phyloP scores from a whole-genome alignment of 2,113 vertebrate species.

The Brachypodius melanocephalos region DNA sequence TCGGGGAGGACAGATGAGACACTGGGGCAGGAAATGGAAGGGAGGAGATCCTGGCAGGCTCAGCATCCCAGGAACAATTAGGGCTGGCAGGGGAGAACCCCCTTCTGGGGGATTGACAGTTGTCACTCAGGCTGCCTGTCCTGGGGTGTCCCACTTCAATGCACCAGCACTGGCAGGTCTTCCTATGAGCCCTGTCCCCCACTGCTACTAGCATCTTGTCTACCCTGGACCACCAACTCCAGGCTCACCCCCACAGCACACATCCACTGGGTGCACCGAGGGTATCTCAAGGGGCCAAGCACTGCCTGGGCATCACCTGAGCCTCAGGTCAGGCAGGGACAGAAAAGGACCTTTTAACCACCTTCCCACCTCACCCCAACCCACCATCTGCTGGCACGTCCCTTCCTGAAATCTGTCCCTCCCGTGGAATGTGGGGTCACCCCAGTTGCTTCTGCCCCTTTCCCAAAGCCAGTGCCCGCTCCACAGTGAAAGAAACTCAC shows the following conservation, averaged over 20 bases:
- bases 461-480: not conserved
- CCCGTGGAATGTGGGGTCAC: rapidly evolving
- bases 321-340: not conserved
- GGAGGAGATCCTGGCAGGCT: not conserved
- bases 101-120: not conserved
- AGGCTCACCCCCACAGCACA: rapidly evolving
- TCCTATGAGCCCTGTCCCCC: rapidly evolving
- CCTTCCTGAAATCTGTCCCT: rapidly evolving
- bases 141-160: not conserved
- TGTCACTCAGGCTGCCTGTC: not conserved
- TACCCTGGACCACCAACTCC: not conserved
- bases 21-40: not conserved
- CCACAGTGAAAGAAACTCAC: not conserved
- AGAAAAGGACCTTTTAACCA: not conserved
- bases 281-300: not conserved
- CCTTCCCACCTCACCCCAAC: not conserved
- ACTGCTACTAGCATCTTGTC: not conserved
- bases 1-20: not conserved
- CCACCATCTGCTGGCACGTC: not conserved
- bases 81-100: rapidly evolving
- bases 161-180: not conserved
- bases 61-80: not conserved
- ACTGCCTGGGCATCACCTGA: rapidly evolving
- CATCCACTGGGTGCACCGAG: too few species aligned
- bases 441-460: not conserved